Percentiles rank a stretch among this genome's conserved stretches.
Conservation (phyloP, 2,113 vertebrate genomes). For the Hyaena hyaena region DNA sequence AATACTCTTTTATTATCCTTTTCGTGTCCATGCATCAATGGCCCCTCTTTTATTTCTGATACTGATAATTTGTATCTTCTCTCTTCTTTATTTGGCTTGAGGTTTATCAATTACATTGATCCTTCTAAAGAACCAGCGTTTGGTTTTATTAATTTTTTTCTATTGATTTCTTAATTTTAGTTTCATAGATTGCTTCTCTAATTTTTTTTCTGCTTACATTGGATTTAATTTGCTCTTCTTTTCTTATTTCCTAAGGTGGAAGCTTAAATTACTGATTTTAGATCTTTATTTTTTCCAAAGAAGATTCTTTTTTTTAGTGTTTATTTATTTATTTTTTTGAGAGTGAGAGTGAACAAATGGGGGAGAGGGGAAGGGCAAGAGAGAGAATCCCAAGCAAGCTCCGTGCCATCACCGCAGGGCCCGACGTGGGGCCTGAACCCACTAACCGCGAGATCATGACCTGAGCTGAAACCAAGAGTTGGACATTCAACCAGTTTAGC, state of each 20-base stretch:
- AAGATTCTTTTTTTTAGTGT: too few species aligned
- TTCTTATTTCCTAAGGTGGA: not conserved
- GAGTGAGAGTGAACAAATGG: too few species aligned
- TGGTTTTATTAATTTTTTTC: not conserved
- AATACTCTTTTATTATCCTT: not conserved
- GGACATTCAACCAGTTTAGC: too few species aligned
- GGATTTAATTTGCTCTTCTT: not conserved
- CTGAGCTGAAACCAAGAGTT: too few species aligned
- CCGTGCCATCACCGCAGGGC: too few species aligned
- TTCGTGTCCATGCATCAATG: not conserved
- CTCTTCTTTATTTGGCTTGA: not conserved
- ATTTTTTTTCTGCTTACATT: constrained; percentile 26
- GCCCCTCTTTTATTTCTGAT: not conserved
- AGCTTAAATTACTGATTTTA: constrained; percentile 26
- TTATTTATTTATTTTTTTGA: too few species aligned
- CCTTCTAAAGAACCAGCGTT: constrained; percentile 3
- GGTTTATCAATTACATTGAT: not conserved
- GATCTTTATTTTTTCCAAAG: not conserved
- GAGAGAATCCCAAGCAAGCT: too few species aligned
- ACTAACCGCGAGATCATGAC: too few species aligned
- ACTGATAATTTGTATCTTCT: not conserved
- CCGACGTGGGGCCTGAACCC: too few species aligned
- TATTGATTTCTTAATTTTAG: not conserved
- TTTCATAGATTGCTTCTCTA: not conserved
- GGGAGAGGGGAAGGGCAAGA: too few species aligned